Conservation (phyloP, 1,140 invertebrate species). For the Pseudomyrmex dendroicus region DNA sequence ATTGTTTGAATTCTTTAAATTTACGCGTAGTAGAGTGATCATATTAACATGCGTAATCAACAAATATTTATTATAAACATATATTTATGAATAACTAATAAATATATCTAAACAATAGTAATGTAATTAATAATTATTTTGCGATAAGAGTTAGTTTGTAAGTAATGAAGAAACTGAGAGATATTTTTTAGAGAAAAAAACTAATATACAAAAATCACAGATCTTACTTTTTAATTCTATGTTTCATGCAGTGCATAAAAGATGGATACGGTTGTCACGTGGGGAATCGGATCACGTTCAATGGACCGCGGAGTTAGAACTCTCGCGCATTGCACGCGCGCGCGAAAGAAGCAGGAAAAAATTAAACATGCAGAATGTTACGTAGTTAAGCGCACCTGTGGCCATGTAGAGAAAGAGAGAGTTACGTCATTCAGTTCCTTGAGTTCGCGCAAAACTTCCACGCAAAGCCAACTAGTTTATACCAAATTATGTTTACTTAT, state of each 20-base stretch:
- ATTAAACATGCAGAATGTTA: conserved; percentile 70
- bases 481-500: conserved; percentile 56
- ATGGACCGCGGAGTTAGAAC: conserved; percentile 7
- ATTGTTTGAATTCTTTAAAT: not conserved
- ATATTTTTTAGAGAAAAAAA: not conserved
- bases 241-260: conserved; percentile 27
- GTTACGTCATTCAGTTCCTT: conserved; percentile 78
- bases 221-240: not conserved
- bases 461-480: conserved; percentile 54
- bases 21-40: not conserved
- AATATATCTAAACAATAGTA: not conserved
- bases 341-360: conserved; percentile 59
- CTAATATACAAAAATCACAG: conserved; percentile 9
- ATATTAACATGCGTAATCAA: not conserved
- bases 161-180: not conserved
- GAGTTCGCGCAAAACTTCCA: conserved; percentile 34
- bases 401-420: conserved; percentile 44
- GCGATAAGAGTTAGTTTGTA: not conserved
- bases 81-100: not conserved
- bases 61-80: not conserved
- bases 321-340: conserved; percentile 1
- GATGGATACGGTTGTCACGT: not conserved
- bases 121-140: conserved; percentile 13
- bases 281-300: conserved; percentile 56
- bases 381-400: conserved; percentile 68